A percentile compares a stretch with the other conserved stretches of the same genome.
phyloP scores from a whole-genome alignment of 2,888 invertebrate species.

The Netelia fuscicornis region DNA sequence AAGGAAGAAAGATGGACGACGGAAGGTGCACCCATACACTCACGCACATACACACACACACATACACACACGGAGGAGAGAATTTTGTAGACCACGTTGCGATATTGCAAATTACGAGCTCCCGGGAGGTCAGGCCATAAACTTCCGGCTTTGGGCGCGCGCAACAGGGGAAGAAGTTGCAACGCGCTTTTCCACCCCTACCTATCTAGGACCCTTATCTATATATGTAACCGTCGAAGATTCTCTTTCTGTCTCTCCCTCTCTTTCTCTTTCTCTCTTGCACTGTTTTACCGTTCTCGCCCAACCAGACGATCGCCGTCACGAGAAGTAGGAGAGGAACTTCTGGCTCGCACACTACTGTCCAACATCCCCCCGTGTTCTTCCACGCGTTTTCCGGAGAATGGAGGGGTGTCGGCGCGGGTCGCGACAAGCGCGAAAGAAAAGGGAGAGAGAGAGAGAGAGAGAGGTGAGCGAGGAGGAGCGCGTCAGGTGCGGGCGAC shows the following conservation, averaged over 20 bases:
- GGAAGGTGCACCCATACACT: not conserved
- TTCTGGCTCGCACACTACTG: constrained; percentile 31
- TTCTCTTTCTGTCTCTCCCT: not conserved
- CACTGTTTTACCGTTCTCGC: constrained; percentile 1
- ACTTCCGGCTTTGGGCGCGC: constrained; percentile 66
- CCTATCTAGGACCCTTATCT: not conserved
- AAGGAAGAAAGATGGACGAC: not conserved
- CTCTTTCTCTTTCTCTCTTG: too few relatives aligned
- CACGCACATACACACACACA: not conserved
- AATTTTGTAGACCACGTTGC: constrained; percentile 65
- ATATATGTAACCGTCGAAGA: constrained; percentile 22
- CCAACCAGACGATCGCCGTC: constrained; percentile 30
- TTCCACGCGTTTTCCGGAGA: constrained; percentile 41
- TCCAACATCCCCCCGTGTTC: constrained; percentile 50
- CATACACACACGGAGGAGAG: constrained; percentile 13
- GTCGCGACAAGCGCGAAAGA: not conserved
- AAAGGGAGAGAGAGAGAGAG: not conserved
- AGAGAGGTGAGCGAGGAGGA: not conserved
- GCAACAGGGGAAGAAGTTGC: constrained; percentile 68
- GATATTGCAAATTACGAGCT: constrained; percentile 69
- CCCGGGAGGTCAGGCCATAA: constrained; percentile 66
- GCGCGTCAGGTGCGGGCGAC: constrained; percentile 17
- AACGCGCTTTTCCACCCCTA: not conserved
- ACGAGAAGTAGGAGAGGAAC: constrained; percentile 49
- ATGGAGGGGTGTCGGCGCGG: constrained; percentile 7